Evolutionary conservation across 2,797 vertebrate genomes (phyloP), one percentile per base, ranked within the genome.

Genomic region (Bovichtus variegatus): DNA sequence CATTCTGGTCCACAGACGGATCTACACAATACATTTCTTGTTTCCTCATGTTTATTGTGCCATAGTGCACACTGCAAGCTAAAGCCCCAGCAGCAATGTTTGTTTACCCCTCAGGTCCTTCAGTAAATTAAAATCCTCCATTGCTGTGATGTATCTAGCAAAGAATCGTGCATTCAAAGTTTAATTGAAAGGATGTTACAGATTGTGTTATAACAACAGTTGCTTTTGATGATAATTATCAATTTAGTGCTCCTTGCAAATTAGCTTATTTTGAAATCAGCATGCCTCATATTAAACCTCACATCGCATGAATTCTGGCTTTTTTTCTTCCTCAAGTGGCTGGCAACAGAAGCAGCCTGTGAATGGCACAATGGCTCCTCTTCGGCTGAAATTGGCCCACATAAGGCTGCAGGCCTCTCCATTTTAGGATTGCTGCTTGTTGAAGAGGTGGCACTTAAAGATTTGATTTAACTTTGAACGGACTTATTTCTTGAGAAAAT

Each of bases 401-500:
- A 67, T 76, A 34, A 38, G 15, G 43, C 53, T 46, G 21, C 43
- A 54, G 76, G 71, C 53, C 61, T 73, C 49, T 43, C 13, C 70
- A 65, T 43, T 40, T 41, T 53, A 29, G 47, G 36, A 68, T 44
- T 31, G 71, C 58, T 36, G 59, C 80, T 67, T 27, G 47, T 25
- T 72, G 65, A 86, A 80, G 72, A 69, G 36, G 18, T 76, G 53
- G 51, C 70, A 79, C 80, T 83, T 78, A 51, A 55, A 81, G 69
- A 81, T 31, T 57, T 67, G 69, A 82, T 80, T 88, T 83, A 43
- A 41, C 85, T 89, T 91, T 87, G 64, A 90, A 91, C 59, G 46
- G 65, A 81, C 69, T 88, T 76, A 92, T 91, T 90, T 82, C 85
- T 91, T 91, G 85, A 90, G 81, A 91, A 92, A 92, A 92, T 90